Percentiles rank a stretch among this genome's conserved stretches.
Evolutionary conservation across 2,797 vertebrate genomes (phyloP).

Genomic region (Propithecus perrieri): DNA sequence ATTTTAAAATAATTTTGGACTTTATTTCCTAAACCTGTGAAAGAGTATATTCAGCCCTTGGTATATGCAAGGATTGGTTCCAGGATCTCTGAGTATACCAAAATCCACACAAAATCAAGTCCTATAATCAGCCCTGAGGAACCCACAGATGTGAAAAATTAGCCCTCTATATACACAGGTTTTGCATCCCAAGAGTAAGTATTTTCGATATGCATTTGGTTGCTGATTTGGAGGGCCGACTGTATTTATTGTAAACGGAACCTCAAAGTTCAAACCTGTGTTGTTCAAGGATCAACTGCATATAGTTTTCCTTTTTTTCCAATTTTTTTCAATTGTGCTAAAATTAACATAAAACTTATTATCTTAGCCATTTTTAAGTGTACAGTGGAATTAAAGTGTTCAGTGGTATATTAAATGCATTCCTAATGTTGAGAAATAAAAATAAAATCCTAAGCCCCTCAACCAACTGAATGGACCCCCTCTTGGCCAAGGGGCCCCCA

Average conservation of each 20-base stretch:
- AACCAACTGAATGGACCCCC: too few relatives aligned
- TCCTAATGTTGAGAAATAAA: too few relatives aligned
- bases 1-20: not conserved
- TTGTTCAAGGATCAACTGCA: not conserved
- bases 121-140: not conserved
- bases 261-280: too few relatives aligned
- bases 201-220: too few relatives aligned
- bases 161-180: not conserved
- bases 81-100: not conserved
- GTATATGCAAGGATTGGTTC: not conserved
- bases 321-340: not conserved
- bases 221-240: too few relatives aligned
- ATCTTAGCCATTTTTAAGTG: not conserved
- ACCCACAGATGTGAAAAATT: not conserved
- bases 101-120: not conserved
- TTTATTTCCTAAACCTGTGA: not conserved
- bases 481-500: too few relatives aligned
- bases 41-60: not conserved
- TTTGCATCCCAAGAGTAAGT: not conserved
- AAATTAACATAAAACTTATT: not conserved
- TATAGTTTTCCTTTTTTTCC: not conserved
- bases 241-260: too few relatives aligned
- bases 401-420: not conserved
- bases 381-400: not conserved
- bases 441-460: too few relatives aligned